Base-by-base conservation (phyloP, 2,888 invertebrate genomes). In the Prosapia bicincta region DNA sequence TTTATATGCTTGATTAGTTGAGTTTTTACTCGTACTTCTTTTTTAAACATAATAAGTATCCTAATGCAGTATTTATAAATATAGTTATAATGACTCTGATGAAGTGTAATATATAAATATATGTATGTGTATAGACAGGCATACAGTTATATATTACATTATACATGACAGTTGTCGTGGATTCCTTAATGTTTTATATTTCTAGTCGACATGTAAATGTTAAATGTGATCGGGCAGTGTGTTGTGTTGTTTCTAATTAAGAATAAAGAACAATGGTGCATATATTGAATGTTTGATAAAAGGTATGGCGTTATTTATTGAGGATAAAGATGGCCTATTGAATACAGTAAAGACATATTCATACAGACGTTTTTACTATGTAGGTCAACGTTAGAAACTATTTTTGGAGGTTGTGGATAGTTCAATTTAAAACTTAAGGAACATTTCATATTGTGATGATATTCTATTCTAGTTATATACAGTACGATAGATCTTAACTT, bases 391-490 rank as follows among this genome's bases (percentile, higher is more conserved):
- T 74, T 54, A 74, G 74, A 69, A 74, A 74, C 68, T 74, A 74
- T 74, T 74, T 74, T 74, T 74, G 69, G 72, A 72, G 76, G 76
- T 76, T 72, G 72, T 76, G 76, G 76, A 72, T 76, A 38, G 71
- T 71, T 72, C 72, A 43, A 43, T 74, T 74, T 54, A 68, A 69
- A 69, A 68, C 69, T 69, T 74, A 74, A 74, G 69, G 69, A 74
- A 69, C 74, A 76, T 76, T 76, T 76, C 75, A 76, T 76, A 76
- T 76, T 76, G 75, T 76, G 71, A 76, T 73, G 70, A 76, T 74
- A 76, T 70, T 66, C 76, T 74, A 76, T 76, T 76, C 76, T 74
- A 76, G 73, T 76, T 76, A 76, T 54, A 54, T 76, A 76, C 76
- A 73, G 76, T 74, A 74, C 69, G 68, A 68, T 74, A 74, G 71